A percentile compares a stretch with the other conserved stretches of the same genome.
phyloP scores from a whole-genome alignment of 2,888 invertebrate species.

The Eilema griseolum region DNA sequence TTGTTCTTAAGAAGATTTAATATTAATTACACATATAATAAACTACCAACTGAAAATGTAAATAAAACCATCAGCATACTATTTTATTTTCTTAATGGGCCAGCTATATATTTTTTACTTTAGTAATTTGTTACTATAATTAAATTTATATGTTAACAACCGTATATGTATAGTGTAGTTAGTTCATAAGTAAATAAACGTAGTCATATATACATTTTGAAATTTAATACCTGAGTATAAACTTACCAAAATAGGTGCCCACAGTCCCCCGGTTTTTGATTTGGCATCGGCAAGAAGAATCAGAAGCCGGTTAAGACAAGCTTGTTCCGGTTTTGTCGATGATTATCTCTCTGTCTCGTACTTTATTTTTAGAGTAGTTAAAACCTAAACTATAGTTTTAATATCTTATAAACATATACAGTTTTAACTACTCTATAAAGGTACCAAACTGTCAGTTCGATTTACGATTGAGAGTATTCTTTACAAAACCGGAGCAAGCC shows the following conservation, averaged over 20 bases:
- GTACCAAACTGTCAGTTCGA: too few relatives aligned
- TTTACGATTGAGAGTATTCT: not conserved
- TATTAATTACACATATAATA: not conserved
- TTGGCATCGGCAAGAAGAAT: not conserved
- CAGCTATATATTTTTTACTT: not conserved
- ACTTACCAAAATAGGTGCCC: not conserved
- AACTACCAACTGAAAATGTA: not conserved
- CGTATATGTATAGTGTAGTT: constrained; percentile 1
- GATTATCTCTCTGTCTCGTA: not conserved
- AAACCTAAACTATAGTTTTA: too few relatives aligned
- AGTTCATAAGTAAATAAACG: not conserved
- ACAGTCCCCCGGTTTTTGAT: not conserved
- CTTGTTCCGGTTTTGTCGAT: not conserved
- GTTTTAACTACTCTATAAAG: too few relatives aligned
- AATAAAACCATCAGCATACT: not conserved
- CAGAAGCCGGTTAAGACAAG: not conserved
- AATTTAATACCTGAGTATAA: not conserved
- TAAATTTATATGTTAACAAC: not conserved
- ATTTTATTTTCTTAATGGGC: not conserved
- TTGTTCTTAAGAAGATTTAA: too few relatives aligned
- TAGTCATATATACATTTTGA: not conserved
- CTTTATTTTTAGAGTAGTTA: too few relatives aligned
- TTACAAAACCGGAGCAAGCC: not conserved
- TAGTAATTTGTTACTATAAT: not conserved
- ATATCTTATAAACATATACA: too few relatives aligned